phyloP scores from a whole-genome alignment of 53 echinoderm and acorn worm genomes.

The Arbacia lixula region DNA sequence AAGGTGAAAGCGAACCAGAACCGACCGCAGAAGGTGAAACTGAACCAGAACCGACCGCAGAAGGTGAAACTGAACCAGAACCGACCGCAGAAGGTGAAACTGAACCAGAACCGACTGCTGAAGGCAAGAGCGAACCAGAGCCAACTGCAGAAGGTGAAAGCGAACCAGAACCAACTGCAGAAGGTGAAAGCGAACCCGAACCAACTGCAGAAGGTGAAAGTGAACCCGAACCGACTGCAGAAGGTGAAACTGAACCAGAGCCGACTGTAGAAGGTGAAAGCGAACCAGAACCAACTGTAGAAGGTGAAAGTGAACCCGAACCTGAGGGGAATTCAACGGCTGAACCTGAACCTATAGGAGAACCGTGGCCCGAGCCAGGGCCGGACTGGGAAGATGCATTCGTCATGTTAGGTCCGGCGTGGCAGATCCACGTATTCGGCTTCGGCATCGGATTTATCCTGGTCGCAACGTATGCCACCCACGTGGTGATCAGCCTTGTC shows the following conservation, averaged over 20 bases:
- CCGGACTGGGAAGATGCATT: conserved; percentile 75
- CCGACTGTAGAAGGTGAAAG: conserved; percentile 15
- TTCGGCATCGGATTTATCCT: conserved; percentile 66
- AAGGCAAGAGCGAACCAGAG: conserved; percentile 42
- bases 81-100: conserved; percentile 40
- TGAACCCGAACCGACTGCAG: conserved; percentile 37
- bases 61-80: conserved; percentile 43
- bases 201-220: conserved; percentile 40
- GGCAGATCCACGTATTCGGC: conserved; percentile 68
- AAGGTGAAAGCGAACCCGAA: conserved; percentile 40
- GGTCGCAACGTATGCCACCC: conserved; percentile 59
- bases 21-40: conserved; percentile 47
- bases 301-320: conserved; percentile 28
- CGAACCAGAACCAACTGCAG: conserved; percentile 50
- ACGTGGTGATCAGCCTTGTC: conserved; percentile 35
- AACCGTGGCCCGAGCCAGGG: conserved; percentile 93
- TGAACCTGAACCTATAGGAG: conserved; percentile 67
- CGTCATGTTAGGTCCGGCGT: conserved; percentile 59
- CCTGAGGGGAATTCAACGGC: conserved; percentile 8
- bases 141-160: conserved; percentile 52
- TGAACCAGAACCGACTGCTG: conserved; percentile 38
- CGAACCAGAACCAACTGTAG: conserved; percentile 23
- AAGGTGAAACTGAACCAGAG: conserved; percentile 48
- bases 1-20: conserved; percentile 46
- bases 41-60: conserved; percentile 41